Evolutionary conservation across 2,888 invertebrate species (phyloP), one percentile per base, ranked within the genome.

Genomic region (Megalurothrips usitatus): DNA sequence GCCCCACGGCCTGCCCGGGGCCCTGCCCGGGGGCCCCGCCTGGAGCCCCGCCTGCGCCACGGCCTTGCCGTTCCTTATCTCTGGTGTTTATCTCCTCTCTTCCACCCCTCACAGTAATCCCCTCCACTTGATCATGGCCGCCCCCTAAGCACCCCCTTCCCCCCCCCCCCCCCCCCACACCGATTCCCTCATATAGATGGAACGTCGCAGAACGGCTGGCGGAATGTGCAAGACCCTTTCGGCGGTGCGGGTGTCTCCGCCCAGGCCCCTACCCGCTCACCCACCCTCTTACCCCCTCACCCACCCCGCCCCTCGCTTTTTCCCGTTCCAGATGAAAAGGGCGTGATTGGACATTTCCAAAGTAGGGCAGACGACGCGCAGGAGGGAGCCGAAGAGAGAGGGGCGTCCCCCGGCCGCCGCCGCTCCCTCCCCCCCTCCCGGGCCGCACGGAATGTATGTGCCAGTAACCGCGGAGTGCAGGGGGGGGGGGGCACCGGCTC

Each of bases 181-280:
- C 23, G 68, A 75, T 75, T 75, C 68, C 68, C 68, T 75, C 68
- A 75, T 75, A 75, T 75, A 75, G 68, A 75, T 75, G 68, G 68
- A 26, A 75, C 68, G 58, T 58, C 58, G 23, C 12, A 23, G 23
- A 75, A 23, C 68, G 26, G 12, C 68, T 12, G 68, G 9, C 23
- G 68, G 68, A 75, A 75, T 75, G 68, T 75, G 68, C 68, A 75
- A 26, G 68, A 26, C 23, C 26, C 68, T 75, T 26, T 23, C 68
- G 68, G 58, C 14, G 6, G 17, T n/a, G 58, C 58, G 17, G 19
- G n/a, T 58, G 6, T 58, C 17, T 17, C 58, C 12, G 14, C 12
- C 14, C 52, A 8, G 14, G 14, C 9, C 4, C 2, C 52, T n/a
- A 12, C 1, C 9, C 52, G 14, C 52, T 17, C 52, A 9, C n/a